Percentiles rank a stretch among this genome's conserved stretches.
Conservation (phyloP, 2,113 vertebrate species). For the Lagenorhynchus albirostris region DNA sequence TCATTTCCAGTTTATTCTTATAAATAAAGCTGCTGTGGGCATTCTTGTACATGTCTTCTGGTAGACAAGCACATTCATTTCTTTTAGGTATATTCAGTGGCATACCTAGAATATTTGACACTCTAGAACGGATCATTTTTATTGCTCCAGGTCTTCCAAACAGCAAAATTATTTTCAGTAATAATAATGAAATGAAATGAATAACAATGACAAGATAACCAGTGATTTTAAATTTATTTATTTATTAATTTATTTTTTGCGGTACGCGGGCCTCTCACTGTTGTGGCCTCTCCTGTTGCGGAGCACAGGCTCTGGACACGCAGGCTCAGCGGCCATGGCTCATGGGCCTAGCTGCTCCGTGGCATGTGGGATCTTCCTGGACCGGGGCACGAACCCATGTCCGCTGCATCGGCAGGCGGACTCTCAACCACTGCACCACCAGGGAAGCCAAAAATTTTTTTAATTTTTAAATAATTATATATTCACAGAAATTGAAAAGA, state of each 20-base stretch:
- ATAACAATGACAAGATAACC: background rate
- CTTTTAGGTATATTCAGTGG: background rate
- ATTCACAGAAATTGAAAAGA: background rate
- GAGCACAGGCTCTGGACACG: too few species aligned
- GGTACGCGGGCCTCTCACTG: too few species aligned
- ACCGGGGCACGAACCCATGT: too few species aligned
- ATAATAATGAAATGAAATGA: conserved; percentile 5
- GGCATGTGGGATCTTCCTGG: too few species aligned
- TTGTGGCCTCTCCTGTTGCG: too few species aligned
- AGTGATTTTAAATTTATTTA: background rate
- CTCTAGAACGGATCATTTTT: background rate
- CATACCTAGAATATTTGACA: background rate
- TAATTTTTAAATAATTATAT: background rate
- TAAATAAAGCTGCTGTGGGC: background rate
- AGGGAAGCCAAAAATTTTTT: background rate
- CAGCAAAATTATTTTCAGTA: background rate
- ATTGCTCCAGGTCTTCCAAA: background rate
- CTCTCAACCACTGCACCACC: too few species aligned
- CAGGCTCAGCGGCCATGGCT: too few species aligned
- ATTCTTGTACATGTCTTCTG: background rate
- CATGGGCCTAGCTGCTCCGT: too few species aligned
- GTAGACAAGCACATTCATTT: background rate
- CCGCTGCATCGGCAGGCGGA: too few species aligned
- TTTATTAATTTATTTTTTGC: background rate
- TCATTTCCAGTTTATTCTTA: background rate